phyloP scores from a whole-genome alignment of 2,113 vertebrate species.

The Oreochromis aureus region DNA sequence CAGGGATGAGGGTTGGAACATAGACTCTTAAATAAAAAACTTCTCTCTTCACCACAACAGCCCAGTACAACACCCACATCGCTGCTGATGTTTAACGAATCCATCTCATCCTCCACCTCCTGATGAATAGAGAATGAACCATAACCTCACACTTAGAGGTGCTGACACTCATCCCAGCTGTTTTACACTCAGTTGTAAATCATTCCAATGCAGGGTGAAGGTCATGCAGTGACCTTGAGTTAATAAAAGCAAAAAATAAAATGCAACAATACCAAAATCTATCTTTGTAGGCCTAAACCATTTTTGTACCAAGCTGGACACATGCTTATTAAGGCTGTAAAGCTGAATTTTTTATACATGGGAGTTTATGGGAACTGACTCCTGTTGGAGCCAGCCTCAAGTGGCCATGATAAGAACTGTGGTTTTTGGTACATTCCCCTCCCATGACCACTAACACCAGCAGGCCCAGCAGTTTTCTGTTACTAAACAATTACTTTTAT shows the following conservation, averaged over 20 bases:
- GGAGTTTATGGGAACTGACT: neutral
- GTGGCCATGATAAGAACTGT: fast-evolving
- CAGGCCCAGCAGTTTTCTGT: neutral
- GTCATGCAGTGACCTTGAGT: neutral
- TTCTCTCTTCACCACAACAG: neutral
- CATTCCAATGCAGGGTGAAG: neutral
- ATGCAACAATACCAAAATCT: neutral
- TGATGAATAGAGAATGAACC: neutral
- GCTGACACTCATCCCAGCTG: neutral
- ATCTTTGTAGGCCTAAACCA: neutral
- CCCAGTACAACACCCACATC: fast-evolving
- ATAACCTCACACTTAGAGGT: neutral
- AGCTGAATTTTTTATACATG: neutral
- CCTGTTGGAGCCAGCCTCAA: neutral
- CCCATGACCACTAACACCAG: neutral
- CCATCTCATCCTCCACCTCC: neutral
- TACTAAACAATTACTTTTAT: neutral
- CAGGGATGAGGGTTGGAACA: neutral
- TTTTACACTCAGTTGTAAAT: neutral
- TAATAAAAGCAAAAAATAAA: neutral
- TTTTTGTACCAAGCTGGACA: neutral
- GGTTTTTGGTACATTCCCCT: neutral
- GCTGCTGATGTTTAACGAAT: neutral
- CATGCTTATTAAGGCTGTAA: neutral
- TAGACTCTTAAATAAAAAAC: neutral